Evolutionary conservation across 1,140 invertebrate species (phyloP).

Genomic region (Aricia agestis): DNA sequence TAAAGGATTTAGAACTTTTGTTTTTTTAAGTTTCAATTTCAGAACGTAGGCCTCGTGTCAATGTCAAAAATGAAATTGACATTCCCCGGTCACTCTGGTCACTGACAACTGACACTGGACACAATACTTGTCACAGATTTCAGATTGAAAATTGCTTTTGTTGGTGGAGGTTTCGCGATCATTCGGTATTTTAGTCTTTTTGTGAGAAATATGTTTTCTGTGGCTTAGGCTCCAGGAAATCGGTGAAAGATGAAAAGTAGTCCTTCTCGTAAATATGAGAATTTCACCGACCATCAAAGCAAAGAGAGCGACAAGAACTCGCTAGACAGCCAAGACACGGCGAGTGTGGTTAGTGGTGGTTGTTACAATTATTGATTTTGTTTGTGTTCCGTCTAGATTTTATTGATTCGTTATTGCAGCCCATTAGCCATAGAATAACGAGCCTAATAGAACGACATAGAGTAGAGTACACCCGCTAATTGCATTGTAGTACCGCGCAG

Average conservation of each 20-base stretch:
- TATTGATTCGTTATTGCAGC: constrained; percentile 54
- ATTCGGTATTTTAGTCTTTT: constrained; percentile 49
- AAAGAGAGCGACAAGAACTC: constrained; percentile 72
- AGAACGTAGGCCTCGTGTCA: background rate
- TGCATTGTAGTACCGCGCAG: background rate
- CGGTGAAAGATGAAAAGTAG: constrained; percentile 74
- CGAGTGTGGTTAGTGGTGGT: constrained; percentile 67
- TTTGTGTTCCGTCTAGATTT: constrained; percentile 61
- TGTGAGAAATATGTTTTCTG: constrained; percentile 59
- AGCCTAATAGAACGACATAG: constrained; percentile 18
- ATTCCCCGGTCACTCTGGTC: background rate
- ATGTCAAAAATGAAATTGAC: constrained; percentile 6
- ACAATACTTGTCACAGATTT: constrained; percentile 8
- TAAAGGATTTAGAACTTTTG: background rate
- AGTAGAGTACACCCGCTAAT: background rate
- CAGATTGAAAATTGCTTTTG: constrained; percentile 23
- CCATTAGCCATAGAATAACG: constrained; percentile 33
- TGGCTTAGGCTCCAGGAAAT: constrained; percentile 50
- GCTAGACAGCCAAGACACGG: constrained; percentile 72
- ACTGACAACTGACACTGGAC: too few species aligned
- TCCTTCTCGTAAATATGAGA: constrained; percentile 73
- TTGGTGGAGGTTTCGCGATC: constrained; percentile 47
- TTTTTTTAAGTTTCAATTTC: background rate
- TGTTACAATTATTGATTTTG: constrained; percentile 73
- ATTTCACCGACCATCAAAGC: constrained; percentile 65